Evolutionary conservation across 2,113 vertebrate species (phyloP), one percentile per base, ranked within the genome.

Genomic region (Mastomys natalensis): DNA sequence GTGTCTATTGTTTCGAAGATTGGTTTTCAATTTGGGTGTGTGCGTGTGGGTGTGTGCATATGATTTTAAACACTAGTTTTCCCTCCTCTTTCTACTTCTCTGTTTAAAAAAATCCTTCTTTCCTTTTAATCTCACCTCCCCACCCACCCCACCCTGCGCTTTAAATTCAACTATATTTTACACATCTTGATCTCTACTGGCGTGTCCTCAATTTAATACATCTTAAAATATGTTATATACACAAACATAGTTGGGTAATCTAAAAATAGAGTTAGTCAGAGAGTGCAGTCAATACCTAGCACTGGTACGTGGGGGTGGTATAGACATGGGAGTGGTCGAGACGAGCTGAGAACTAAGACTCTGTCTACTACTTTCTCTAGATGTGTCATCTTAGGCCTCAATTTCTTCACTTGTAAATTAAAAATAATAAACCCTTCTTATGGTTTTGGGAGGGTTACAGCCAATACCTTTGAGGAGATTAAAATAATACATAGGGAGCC

Each of bases 191-290:
- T 62, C 29, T 58, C 84, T 70, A n/a, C 40, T 74, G 70, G 48
- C 51, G 43, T 78, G 84, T 90, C 10, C 48, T 96, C 62, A 78
- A 53, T 87, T 72, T 64, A 62, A 55, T 89, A 58, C 34, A 62
- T 73, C 29, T 93, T 72, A 66, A 85, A 87, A 86, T 86, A 29
- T 45, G 73, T 86, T 95, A 74, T n/a, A 19, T 74, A 74, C 37
- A 34, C 34, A 81, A 80, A 87, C 78, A n/a, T 19, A 24, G 8
- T 80, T 80, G 21, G n/a, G 51, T 72, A 12, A 17, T 21, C 37
- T 87, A 66, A 55, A 64, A 80, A 78, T n/a, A 55, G 15, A 62
- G 62, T 51, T 53, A n/a, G 8, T 64, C 26, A 48, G 77, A 90
- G 60, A 10, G 78, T 70, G 21, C 21, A 81, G 53, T 22, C 34